phyloP scores from a whole-genome alignment of 2,113 vertebrate genomes.

The Lasiurus borealis region DNA sequence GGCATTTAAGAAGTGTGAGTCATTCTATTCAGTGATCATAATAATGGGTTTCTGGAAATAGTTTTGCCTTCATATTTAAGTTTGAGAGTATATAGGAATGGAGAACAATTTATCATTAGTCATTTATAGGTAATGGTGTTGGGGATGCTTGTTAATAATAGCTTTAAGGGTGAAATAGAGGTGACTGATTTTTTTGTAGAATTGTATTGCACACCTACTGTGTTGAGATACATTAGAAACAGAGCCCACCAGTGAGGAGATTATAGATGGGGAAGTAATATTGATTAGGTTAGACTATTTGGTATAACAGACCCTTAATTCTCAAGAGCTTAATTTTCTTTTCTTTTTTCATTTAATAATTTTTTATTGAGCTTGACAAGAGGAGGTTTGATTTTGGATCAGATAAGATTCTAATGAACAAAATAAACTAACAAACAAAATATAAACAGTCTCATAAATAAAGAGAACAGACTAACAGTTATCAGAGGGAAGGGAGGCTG shows the following conservation, averaged over 20 bases:
- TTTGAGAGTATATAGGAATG: constrained; percentile 55
- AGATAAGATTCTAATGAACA: not conserved
- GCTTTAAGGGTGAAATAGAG: not conserved
- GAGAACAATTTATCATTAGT: constrained; percentile 23
- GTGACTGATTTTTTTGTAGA: constrained; percentile 24
- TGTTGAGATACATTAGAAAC: not conserved
- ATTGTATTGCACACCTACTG: not conserved
- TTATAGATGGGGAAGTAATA: not conserved
- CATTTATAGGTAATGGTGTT: not conserved
- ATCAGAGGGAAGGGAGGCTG: not conserved
- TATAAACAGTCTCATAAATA: not conserved
- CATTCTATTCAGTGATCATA: constrained; percentile 43
- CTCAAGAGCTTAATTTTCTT: not conserved
- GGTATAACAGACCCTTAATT: not conserved
- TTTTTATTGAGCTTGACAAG: not conserved
- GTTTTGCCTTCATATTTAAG: constrained; percentile 64
- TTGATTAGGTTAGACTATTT: not conserved
- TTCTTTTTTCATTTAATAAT: too few relatives aligned
- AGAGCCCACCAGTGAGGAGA: not conserved
- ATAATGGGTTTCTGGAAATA: constrained; percentile 59
- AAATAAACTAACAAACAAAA: not conserved
- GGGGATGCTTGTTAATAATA: not conserved
- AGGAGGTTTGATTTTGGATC: not conserved
- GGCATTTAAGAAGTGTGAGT: constrained; percentile 52
- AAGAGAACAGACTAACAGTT: not conserved